Conservation (phyloP, 1,140 invertebrate species). For the Heliothis virescens region DNA sequence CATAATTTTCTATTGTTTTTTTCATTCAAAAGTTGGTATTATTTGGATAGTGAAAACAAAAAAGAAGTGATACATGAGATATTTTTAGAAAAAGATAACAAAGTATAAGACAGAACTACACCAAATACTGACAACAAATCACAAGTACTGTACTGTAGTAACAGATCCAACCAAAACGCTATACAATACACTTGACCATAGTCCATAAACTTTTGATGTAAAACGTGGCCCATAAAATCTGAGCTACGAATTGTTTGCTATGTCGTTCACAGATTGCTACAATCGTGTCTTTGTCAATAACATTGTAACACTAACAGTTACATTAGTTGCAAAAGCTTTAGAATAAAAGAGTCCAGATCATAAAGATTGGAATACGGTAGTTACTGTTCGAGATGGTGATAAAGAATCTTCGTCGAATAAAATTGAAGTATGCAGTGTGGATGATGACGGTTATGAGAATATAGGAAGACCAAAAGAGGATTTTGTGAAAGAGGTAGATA, state of each 20-base stretch:
- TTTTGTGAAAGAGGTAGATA: too few species aligned
- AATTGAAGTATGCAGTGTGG: too few species aligned
- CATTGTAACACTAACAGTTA: slow-evolving; percentile 16
- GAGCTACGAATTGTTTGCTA: slow-evolving; percentile 34
- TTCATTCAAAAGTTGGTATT: too few species aligned
- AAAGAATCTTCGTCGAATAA: too few species aligned
- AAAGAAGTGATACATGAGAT: background rate
- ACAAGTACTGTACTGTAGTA: slow-evolving; percentile 32
- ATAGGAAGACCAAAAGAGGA: too few species aligned
- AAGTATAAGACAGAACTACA: background rate
- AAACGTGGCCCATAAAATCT: slow-evolving; percentile 39
- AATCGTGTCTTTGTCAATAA: slow-evolving; percentile 25
- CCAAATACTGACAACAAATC: background rate
- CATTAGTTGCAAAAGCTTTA: background rate
- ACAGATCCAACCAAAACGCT: slow-evolving; percentile 19
- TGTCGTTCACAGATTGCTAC: slow-evolving; percentile 34
- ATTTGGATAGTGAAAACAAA: too few species aligned
- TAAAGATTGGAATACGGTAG: slow-evolving; percentile 13
- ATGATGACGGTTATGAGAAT: too few species aligned
- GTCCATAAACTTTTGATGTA: slow-evolving; percentile 41
- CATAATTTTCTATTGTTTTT: too few species aligned
- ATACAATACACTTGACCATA: slow-evolving; percentile 44
- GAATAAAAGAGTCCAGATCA: background rate
- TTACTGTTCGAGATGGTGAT: background rate
- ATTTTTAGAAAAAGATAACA: background rate